Evolutionary conservation across 2,113 vertebrate genomes (phyloP).

Genomic region (Pogonocichla stellata): DNA sequence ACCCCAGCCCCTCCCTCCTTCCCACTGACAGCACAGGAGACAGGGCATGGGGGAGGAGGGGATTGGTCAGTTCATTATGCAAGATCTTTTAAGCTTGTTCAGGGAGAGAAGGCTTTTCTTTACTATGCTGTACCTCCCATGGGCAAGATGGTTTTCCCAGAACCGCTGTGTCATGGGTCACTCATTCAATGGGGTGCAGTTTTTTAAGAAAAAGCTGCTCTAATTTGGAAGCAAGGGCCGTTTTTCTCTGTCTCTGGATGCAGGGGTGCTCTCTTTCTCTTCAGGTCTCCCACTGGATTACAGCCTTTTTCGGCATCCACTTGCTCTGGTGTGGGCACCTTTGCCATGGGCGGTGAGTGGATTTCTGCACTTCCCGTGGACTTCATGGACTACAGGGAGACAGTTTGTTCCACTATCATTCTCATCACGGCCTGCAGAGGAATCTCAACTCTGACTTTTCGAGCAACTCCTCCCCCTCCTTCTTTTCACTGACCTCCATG

Average conservation of each 20-base stretch:
- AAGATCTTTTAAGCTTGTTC: not conserved
- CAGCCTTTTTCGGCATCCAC: not conserved
- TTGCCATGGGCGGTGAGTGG: not conserved
- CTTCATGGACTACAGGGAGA: not conserved
- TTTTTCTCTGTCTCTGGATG: not conserved
- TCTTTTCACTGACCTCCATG: no score
- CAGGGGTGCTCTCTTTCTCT: not conserved
- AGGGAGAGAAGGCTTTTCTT: not conserved
- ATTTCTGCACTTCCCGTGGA: not conserved
- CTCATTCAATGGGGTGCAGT: not conserved
- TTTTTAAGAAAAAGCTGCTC: not conserved
- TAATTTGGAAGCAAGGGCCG: not conserved
- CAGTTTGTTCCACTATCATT: not conserved
- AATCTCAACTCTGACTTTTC: not conserved
- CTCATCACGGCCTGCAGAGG: not conserved
- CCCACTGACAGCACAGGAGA: no score
- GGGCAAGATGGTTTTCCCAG: not conserved
- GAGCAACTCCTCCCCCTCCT: not conserved
- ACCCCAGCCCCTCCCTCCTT: no score
- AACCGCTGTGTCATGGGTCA: not conserved
- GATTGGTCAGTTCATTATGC: not conserved
- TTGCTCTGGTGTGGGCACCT: fast-evolving
- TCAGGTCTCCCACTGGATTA: not conserved
- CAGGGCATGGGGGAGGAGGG: fast-evolving
- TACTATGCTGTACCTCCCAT: not conserved